Evolutionary conservation across 2,888 invertebrate species (phyloP).

Genomic region (Mythimna pallens): DNA sequence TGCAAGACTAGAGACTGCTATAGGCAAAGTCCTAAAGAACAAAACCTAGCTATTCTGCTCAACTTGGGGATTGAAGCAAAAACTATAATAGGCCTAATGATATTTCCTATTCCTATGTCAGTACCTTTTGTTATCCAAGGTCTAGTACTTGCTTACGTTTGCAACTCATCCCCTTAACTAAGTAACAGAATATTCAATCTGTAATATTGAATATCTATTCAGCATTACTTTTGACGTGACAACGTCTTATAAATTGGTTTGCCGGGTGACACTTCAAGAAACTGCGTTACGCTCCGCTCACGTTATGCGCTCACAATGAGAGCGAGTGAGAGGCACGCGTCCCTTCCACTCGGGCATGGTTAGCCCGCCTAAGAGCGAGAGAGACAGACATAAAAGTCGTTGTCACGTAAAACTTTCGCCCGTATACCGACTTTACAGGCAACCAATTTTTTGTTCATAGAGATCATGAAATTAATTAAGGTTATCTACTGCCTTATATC

Average conservation of each 20-base stretch:
- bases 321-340: no score
- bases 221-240: no score
- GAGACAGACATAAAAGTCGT: no score
- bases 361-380: no score
- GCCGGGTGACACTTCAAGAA: no score
- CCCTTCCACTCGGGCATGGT: no score
- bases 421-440: no score
- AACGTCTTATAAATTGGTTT: no score
- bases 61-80: neutral
- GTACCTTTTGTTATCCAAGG: neutral
- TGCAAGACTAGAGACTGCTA: no score
- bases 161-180: neutral
- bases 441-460: neutral
- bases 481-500: neutral
- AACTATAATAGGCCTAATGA: neutral
- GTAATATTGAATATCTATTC: constrained; percentile 13
- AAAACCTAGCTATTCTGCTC: neutral
- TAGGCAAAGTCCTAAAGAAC: neutral
- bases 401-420: no score
- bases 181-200: constrained; percentile 10
- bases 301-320: no score
- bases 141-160: neutral
- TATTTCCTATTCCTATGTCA: neutral
- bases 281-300: no score
- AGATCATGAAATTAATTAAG: constrained; percentile 17